Base-by-base conservation (phyloP, 1,140 invertebrate genomes). In the Rhagoletis zephyria region DNA sequence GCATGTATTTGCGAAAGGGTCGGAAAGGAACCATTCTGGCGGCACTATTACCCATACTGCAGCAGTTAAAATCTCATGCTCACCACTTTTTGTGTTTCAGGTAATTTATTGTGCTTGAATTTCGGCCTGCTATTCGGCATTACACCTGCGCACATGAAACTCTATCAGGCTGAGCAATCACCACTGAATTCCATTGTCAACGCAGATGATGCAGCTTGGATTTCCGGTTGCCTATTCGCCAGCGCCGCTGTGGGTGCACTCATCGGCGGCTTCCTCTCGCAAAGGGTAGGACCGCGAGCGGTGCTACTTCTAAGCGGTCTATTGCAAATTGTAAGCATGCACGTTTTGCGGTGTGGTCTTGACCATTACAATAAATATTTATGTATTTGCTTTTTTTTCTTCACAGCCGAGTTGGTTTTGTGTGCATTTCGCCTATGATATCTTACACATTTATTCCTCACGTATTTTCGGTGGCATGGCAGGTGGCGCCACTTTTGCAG, bases 381-480 rank as follows among this genome's bases (percentile, higher is more conserved):
- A 70, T 12, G 12, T 12, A n/a, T 30, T 59, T 14, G n/a, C n/a
- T 87, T 14, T 16, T 87, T 56, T 86, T 67, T 67, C n/a, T 7
- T 59, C 30, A 14, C 51, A 92, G 91, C 60, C 64, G 0, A 87
- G 88, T n/a, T 92, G 91, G 91, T 92, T 90, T 30, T 90, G 91
- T 87, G 90, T 91, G 6, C 90, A 91, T 87, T 92, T 92, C 74
- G 91, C 88, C 85, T 90, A 89, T 48, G 89, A 92, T 42, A 91
- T 92, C 6, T 60, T 89, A 0, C 91, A 92, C 88, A 91, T 93
- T n/a, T 92, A 91, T 51, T 90, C 90, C 9, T 93, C 94, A 0
- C 92, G 94, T 7, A 90, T 94, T 0, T 90, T 94, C 45, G 91
- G 90, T 5, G 94, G 94, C 1, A 85, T 94, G 2, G 92, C 93